Evolutionary conservation across 1,140 invertebrate genomes (phyloP).

Genomic region (Drosophila nannoptera): DNA sequence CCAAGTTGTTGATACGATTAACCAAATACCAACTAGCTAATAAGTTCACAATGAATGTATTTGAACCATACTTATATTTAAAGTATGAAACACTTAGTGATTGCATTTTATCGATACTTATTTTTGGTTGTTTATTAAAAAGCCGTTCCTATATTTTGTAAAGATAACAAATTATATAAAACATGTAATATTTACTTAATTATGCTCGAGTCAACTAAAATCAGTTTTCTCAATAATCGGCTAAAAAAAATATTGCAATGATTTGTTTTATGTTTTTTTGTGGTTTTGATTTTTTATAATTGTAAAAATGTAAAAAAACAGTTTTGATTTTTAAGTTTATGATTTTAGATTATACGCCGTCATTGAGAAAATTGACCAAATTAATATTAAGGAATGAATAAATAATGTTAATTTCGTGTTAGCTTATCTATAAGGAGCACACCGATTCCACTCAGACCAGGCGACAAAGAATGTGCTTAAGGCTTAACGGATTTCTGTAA

Average conservation of each 20-base stretch:
- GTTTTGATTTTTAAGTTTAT: constrained; percentile 28
- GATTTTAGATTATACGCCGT: constrained; percentile 35
- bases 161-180: constrained; percentile 30
- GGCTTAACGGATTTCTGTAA: constrained; percentile 67
- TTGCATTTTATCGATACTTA: constrained; percentile 24
- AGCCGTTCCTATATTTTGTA: constrained; percentile 30
- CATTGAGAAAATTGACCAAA: constrained; percentile 45
- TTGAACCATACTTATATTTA: neutral
- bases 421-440: constrained; percentile 67
- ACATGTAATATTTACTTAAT: constrained; percentile 27
- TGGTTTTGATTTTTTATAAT: neutral
- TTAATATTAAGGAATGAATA: constrained; percentile 75
- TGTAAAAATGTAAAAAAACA: constrained; percentile 24
- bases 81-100: neutral
- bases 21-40: neutral
- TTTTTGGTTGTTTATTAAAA: constrained; percentile 42
- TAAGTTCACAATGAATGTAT: too few relatives aligned
- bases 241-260: constrained; percentile 27
- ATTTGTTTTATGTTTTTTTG: neutral
- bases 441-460: constrained; percentile 57
- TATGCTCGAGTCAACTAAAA: constrained; percentile 32
- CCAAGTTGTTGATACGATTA: constrained; percentile 8
- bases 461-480: constrained; percentile 57
- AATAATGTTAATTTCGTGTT: constrained; percentile 69
- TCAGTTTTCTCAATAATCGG: constrained; percentile 35